These are phyloP conservation scores for Lacanobia oleracea DNA, from an alignment of 2,888 invertebrate species.

Conservation along the genomic window DNA sequence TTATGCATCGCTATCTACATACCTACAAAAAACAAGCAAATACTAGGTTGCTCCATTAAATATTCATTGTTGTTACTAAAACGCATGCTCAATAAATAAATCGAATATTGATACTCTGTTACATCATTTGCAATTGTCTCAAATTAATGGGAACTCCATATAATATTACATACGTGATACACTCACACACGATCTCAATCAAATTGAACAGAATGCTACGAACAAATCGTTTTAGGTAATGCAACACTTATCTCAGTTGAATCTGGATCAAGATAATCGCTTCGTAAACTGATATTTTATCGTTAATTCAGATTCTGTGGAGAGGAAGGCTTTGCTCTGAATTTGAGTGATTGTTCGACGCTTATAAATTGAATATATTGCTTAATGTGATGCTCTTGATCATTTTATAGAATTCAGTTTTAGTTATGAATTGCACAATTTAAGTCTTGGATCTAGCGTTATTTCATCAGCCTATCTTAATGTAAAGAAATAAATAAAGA, in stretches of 20 bases:
- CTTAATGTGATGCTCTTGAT: conserved; percentile 8
- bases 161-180: neutral
- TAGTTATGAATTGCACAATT: neutral
- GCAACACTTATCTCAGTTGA: conserved; percentile 25
- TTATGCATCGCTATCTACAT: too few relatives aligned
- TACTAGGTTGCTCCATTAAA: neutral
- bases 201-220: conserved; percentile 28
- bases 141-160: conserved; percentile 17
- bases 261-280: conserved; percentile 45
- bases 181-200: conserved; percentile 21
- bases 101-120: neutral
- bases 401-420: neutral
- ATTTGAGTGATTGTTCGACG: conserved; percentile 47
- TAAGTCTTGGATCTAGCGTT: too few relatives aligned
- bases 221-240: conserved; percentile 27
- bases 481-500: too few relatives aligned
- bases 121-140: neutral
- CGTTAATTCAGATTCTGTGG: conserved; percentile 37
- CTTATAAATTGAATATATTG: conserved; percentile 24
- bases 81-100: neutral
- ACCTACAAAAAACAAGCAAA: too few relatives aligned
- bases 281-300: conserved; percentile 40
- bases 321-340: conserved; percentile 25
- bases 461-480: too few relatives aligned
- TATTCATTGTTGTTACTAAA: neutral